A percentile compares a stretch with the other conserved stretches of the same genome.
Conservation (phyloP, 2,888 invertebrate species). For the Onchidella celtica region DNA sequence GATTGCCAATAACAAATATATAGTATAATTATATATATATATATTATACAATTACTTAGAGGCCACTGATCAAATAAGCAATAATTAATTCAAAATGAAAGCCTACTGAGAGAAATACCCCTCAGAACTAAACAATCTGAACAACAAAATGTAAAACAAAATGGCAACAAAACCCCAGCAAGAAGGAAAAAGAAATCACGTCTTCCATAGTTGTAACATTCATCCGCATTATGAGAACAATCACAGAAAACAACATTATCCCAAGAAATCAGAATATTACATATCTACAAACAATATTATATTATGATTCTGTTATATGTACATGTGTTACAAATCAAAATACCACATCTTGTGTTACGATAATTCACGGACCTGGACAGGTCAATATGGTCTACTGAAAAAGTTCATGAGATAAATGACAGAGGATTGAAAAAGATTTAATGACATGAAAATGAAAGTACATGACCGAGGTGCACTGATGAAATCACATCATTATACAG, state of each 20-base stretch:
- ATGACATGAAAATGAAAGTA: background rate
- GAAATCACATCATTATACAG: too few species aligned
- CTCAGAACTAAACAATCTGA: background rate
- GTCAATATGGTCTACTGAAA: too few species aligned
- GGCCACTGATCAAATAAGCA: background rate
- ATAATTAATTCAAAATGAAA: background rate
- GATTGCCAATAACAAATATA: too few species aligned
- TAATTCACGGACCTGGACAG: too few species aligned
- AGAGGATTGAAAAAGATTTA: background rate
- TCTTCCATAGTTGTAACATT: background rate
- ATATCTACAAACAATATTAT: constrained; percentile 27
- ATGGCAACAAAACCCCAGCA: background rate
- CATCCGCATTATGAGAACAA: constrained; percentile 22
- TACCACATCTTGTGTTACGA: too few species aligned
- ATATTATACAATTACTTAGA: background rate
- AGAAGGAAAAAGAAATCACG: constrained; percentile 9
- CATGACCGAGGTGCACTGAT: too few species aligned
- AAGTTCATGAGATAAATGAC: background rate
- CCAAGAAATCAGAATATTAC: background rate
- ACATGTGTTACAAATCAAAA: background rate
- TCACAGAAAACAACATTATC: constrained; percentile 19
- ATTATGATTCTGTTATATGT: constrained; percentile 23
- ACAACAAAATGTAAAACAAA: background rate
- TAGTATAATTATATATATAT: background rate
- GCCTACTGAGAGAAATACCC: background rate